These are phyloP conservation scores for Notarius quadriscutis DNA, from an alignment of 2,113 vertebrate species.

Conservation along the genomic window DNA sequence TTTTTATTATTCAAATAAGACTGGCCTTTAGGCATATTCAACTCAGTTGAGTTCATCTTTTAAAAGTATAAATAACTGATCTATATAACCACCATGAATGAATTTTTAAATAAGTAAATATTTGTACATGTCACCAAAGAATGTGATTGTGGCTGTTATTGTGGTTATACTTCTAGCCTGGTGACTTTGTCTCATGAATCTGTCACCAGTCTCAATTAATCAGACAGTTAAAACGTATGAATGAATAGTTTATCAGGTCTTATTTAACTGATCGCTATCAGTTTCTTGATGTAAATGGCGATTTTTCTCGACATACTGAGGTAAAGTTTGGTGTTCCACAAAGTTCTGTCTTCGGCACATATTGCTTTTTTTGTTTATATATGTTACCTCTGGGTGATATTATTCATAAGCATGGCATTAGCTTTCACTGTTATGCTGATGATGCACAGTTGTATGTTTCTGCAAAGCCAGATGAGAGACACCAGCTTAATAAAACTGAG, in stretches of 20 bases:
- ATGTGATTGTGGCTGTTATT: not conserved
- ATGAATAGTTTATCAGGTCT: not conserved
- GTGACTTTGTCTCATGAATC: not conserved
- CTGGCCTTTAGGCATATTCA: not conserved
- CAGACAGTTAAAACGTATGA: not conserved
- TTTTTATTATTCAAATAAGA: not conserved
- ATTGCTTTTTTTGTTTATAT: too few relatives aligned
- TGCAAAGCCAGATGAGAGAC: too few relatives aligned
- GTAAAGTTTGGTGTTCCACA: too few relatives aligned
- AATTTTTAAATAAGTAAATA: not conserved
- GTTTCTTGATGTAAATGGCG: too few relatives aligned
- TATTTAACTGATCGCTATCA: too few relatives aligned
- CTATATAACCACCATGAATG: not conserved
- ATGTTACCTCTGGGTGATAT: too few relatives aligned
- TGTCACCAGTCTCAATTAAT: not conserved
- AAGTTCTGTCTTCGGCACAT: too few relatives aligned
- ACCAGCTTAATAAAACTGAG: too few relatives aligned
- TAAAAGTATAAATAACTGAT: not conserved
- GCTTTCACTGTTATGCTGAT: too few relatives aligned
- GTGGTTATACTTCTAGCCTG: not conserved
- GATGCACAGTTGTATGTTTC: too few relatives aligned
- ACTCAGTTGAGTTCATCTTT: not conserved
- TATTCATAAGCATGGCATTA: too few relatives aligned
- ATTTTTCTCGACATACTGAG: too few relatives aligned
- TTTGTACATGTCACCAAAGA: not conserved